Conservation (phyloP, 2,797 vertebrate species). For the Phrynocephalus vlangalii region DNA sequence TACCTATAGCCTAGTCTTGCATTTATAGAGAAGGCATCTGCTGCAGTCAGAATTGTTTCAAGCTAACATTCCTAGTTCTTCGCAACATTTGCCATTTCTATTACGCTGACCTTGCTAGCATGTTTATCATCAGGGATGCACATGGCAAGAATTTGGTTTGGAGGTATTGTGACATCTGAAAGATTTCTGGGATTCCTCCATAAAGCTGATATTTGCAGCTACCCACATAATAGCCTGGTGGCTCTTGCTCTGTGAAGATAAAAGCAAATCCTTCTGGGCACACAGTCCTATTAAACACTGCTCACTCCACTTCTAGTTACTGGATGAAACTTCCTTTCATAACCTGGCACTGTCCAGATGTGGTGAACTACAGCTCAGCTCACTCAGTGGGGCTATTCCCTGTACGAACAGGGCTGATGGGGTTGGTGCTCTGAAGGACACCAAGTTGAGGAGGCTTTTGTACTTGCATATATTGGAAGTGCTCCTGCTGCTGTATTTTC, state of each 20-base stretch:
- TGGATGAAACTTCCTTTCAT: neutral
- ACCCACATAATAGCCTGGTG: fast-evolving
- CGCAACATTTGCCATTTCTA: neutral
- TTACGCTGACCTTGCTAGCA: neutral
- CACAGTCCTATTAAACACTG: neutral
- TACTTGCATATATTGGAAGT: neutral
- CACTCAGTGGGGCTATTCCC: no score
- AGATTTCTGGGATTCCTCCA: neutral
- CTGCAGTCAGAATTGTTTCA: neutral
- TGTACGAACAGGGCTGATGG: neutral
- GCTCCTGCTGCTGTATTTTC: conserved; percentile 9
- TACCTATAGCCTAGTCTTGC: no score
- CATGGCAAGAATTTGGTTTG: neutral
- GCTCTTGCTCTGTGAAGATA: neutral
- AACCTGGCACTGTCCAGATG: neutral
- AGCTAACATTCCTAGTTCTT: neutral
- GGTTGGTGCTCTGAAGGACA: neutral
- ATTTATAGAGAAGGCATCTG: neutral
- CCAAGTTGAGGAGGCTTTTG: neutral
- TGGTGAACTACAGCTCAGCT: neutral
- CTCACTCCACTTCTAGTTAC: neutral
- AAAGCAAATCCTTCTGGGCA: neutral
- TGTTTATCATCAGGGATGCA: neutral
- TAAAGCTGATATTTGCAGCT: neutral
- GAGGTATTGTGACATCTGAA: neutral